Percentiles rank a stretch among this genome's conserved stretches.
Conservation (phyloP, 2,113 vertebrate species). For the Camelus bactrianus region DNA sequence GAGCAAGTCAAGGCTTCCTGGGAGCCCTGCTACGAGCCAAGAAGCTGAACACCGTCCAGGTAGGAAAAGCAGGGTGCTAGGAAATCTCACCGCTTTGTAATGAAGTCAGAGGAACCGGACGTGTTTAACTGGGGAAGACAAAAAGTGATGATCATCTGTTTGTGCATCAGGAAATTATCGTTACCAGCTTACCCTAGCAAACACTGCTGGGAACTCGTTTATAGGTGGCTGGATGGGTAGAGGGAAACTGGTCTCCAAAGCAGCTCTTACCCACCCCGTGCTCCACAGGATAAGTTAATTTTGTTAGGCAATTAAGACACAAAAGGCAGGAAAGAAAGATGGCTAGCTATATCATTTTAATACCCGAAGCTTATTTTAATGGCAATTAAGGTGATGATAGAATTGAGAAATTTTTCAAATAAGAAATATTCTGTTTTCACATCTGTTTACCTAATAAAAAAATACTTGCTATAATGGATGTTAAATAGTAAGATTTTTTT, state of each 20-base stretch:
- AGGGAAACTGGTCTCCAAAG: not conserved
- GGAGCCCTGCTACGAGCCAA: too few relatives aligned
- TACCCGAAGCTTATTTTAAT: not conserved
- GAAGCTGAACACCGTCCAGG: not conserved
- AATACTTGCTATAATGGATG: not conserved
- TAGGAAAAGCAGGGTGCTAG: not conserved
- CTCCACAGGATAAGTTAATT: not conserved
- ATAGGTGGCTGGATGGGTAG: not conserved
- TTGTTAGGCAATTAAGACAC: not conserved
- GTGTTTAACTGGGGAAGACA: not conserved
- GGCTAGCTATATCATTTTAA: not conserved
- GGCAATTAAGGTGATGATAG: not conserved
- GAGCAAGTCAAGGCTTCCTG: not conserved
- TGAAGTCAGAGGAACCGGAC: not conserved
- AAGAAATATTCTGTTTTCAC: not conserved
- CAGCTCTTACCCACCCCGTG: not conserved
- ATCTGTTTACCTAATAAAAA: not conserved
- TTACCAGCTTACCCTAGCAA: not conserved
- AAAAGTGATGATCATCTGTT: not conserved
- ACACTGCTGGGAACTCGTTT: not conserved
- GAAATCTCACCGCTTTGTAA: not conserved
- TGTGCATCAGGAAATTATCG: not conserved
- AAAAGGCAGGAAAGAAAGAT: not conserved
- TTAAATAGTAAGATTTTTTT: conserved; percentile 9
- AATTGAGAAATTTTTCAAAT: not conserved